phyloP scores from a whole-genome alignment of 2,797 vertebrate genomes.

The Smutsia gigantea region DNA sequence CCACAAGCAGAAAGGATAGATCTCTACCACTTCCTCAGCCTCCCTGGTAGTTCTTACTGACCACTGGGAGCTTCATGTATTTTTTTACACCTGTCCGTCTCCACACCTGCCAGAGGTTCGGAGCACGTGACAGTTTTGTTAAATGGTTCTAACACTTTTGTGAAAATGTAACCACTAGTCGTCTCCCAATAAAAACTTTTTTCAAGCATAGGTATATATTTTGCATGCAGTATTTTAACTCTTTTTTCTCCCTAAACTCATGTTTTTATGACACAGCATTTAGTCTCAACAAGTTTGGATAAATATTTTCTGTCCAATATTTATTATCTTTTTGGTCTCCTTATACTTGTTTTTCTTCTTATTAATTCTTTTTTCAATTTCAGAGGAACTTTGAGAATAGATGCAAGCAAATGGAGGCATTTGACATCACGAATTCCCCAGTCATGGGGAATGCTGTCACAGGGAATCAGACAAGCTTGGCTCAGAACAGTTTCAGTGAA shows the following conservation, averaged over 20 bases:
- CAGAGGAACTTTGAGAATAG: not conserved
- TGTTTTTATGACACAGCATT: not conserved
- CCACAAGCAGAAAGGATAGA: not conserved
- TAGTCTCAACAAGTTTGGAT: not conserved
- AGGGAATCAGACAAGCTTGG: not conserved
- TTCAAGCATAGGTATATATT: not conserved
- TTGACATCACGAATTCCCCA: not conserved
- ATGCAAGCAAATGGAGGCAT: not conserved
- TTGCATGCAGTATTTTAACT: slow-evolving; percentile 12
- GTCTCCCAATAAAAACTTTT: not conserved
- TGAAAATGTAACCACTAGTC: not conserved
- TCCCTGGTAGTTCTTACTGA: not conserved
- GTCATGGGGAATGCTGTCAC: not conserved
- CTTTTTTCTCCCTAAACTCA: not conserved
- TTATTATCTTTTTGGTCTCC: not conserved
- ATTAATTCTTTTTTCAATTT: not conserved
- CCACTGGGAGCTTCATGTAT: not conserved
- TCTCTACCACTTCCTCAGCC: not conserved
- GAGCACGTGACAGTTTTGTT: not conserved
- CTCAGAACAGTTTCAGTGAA: not conserved
- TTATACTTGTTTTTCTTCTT: not conserved
- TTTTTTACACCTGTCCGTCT: not conserved
- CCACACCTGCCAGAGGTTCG: not conserved
- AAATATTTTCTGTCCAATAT: not conserved
- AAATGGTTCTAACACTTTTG: not conserved